Evolutionary conservation across 2,888 invertebrate species (phyloP).

Genomic region (Torymus texanus): DNA sequence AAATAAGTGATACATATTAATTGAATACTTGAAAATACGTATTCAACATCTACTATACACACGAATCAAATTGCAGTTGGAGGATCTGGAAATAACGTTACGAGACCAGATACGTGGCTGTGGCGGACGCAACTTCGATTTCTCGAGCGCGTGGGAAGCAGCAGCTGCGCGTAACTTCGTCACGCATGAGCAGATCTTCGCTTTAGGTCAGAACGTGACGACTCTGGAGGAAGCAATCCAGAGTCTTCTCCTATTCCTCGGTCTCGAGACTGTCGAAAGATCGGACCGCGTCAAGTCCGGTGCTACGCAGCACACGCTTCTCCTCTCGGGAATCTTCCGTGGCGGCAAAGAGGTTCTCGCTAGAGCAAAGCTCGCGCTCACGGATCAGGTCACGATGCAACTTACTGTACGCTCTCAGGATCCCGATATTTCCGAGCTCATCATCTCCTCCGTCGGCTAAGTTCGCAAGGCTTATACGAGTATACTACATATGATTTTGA

Average conservation of each 20-base stretch:
- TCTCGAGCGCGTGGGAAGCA: constrained; percentile 82
- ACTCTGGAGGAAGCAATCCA: constrained; percentile 90
- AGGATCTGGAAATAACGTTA: constrained; percentile 91
- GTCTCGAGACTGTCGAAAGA: constrained; percentile 89
- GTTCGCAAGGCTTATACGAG: no score
- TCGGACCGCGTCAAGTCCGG: constrained; percentile 90
- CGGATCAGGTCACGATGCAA: constrained; percentile 94
- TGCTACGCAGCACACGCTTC: constrained; percentile 87
- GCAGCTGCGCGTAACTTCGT: constrained; percentile 76
- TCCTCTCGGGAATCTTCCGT: constrained; percentile 91
- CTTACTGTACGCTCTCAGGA: constrained; percentile 91
- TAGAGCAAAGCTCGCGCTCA: constrained; percentile 88
- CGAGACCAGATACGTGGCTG: constrained; percentile 89
- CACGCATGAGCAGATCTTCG: constrained; percentile 95
- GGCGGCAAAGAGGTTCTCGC: constrained; percentile 94
- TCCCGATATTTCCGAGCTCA: constrained; percentile 89
- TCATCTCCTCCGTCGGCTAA: constrained; percentile 90
- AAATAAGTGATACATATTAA: background rate
- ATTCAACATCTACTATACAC: constrained; percentile 9
- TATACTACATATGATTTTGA: no score
- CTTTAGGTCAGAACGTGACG: constrained; percentile 84
- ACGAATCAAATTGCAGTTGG: constrained; percentile 78
- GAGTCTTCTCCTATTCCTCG: constrained; percentile 88
- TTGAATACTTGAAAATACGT: background rate
- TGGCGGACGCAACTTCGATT: constrained; percentile 76